These are phyloP conservation scores for Sylvia borin DNA, from an alignment of 2,797 vertebrate species.

Conservation along the genomic window DNA sequence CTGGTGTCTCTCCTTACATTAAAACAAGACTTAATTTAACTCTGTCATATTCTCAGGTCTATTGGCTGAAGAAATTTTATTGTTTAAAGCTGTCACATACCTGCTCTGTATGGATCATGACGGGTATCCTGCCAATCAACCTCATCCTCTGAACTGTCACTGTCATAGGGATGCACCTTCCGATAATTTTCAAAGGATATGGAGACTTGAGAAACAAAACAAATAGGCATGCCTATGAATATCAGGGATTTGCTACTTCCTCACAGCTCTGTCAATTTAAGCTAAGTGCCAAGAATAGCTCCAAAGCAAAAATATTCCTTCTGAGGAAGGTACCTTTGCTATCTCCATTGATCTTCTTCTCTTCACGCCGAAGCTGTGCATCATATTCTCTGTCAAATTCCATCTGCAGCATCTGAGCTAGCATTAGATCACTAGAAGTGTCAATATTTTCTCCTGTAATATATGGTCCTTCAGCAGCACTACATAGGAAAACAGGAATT, in stretches of 20 bases:
- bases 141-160: slow-evolving; percentile 96
- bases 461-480: slow-evolving; percentile 77
- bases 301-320: background rate
- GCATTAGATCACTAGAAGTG: slow-evolving; percentile 91
- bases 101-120: slow-evolving; percentile 91
- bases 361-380: slow-evolving; percentile 90
- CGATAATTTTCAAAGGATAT: slow-evolving; percentile 98
- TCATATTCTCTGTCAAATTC: slow-evolving; percentile 95
- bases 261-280: background rate
- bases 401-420: slow-evolving; percentile 97
- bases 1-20: background rate
- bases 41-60: background rate
- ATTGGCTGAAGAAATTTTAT: background rate
- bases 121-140: slow-evolving; percentile 98
- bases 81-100: slow-evolving; percentile 67
- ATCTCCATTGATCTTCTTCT: slow-evolving; percentile 95
- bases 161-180: slow-evolving; percentile 92
- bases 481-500: slow-evolving; percentile 48
- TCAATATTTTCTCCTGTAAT: slow-evolving; percentile 79
- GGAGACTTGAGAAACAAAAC: slow-evolving; percentile 84
- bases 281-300: background rate
- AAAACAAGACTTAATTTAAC: background rate
- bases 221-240: background rate
- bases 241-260: background rate
- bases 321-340: slow-evolving; percentile 88